These are phyloP conservation scores for Heliconius nattereri DNA, from an alignment of 1,140 invertebrate genomes.

Conservation along the genomic window DNA sequence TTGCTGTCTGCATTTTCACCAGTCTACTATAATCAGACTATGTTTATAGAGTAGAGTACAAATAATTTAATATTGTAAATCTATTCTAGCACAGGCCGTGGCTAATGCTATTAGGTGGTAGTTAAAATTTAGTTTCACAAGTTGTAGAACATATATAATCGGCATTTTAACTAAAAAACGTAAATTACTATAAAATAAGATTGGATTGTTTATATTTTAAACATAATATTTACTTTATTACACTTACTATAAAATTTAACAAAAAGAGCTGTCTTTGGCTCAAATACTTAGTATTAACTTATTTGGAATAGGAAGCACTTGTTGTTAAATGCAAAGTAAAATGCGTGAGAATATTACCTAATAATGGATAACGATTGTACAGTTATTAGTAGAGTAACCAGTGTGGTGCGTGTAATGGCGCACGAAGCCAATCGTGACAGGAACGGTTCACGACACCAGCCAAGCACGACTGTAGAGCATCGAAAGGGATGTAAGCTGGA, in stretches of 20 bases:
- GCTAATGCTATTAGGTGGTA: no score
- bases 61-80: no score
- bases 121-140: no score
- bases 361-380: constrained; percentile 36
- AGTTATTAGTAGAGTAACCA: constrained; percentile 43
- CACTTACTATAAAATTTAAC: background rate
- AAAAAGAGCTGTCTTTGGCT: background rate
- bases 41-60: no score
- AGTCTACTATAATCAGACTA: no score
- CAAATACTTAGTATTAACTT: background rate
- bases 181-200: no score
- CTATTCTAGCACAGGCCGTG: no score
- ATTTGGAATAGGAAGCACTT: constrained; percentile 24
- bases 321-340: constrained; percentile 16
- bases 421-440: constrained; percentile 52
- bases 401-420: constrained; percentile 42
- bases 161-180: no score
- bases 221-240: no score
- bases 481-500: background rate
- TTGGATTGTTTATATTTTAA: no score
- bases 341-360: constrained; percentile 33
- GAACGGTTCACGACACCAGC: constrained; percentile 45
- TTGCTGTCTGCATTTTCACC: no score
- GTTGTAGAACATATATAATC: no score
- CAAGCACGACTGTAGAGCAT: constrained; percentile 40